These are phyloP conservation scores for Oedothorax gibbosus DNA, from an alignment of 1,140 invertebrate genomes.

Conservation along the genomic window DNA sequence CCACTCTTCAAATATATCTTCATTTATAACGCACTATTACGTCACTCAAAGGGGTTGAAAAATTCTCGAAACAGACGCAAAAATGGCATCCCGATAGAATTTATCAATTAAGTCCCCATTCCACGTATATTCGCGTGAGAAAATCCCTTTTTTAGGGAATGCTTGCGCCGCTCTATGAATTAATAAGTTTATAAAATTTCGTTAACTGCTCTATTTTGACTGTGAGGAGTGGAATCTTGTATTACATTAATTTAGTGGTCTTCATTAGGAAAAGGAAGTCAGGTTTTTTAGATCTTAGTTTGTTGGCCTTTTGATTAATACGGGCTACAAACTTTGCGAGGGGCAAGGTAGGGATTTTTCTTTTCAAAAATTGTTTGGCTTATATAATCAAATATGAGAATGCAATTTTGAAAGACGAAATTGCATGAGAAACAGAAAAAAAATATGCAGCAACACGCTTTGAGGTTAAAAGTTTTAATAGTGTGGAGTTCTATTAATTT, in stretches of 20 bases:
- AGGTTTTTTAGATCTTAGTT: neutral
- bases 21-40: conserved; percentile 46
- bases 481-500: too few relatives aligned
- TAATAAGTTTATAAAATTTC: conserved; percentile 57
- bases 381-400: too few relatives aligned
- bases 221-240: conserved; percentile 1
- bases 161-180: conserved; percentile 11
- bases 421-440: neutral
- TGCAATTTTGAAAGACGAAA: too few relatives aligned
- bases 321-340: too few relatives aligned
- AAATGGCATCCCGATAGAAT: conserved; percentile 47
- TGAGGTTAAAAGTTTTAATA: too few relatives aligned
- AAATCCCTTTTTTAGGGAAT: conserved; percentile 15
- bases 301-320: neutral
- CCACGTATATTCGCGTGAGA: conserved; percentile 31
- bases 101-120: conserved; percentile 45
- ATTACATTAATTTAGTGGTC: conserved; percentile 51
- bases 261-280: conserved; percentile 1
- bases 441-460: too few relatives aligned
- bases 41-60: conserved; percentile 42
- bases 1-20: conserved; percentile 19
- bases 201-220: conserved; percentile 40
- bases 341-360: too few relatives aligned
- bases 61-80: conserved; percentile 50
- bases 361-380: too few relatives aligned